Evolutionary conservation across 1,140 invertebrate genomes (phyloP).

Genomic region (Drosophila nannoptera): DNA sequence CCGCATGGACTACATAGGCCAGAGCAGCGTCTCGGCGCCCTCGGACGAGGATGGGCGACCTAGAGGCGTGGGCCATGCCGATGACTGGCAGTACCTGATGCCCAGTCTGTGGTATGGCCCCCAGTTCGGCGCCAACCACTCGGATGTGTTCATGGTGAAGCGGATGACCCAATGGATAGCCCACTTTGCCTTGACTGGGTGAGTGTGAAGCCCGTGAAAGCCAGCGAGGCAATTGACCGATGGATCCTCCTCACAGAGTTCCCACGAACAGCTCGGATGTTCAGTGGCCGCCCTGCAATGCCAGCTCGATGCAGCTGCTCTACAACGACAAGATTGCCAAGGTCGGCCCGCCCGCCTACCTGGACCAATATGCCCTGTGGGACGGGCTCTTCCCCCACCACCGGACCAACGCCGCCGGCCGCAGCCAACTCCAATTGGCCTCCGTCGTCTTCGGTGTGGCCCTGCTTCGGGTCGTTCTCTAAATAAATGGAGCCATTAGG

Average conservation of each 20-base stretch:
- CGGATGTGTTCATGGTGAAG: constrained; percentile 70
- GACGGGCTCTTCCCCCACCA: constrained; percentile 63
- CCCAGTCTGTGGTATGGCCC: constrained; percentile 80
- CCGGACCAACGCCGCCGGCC: constrained; percentile 15
- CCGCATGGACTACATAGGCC: constrained; percentile 77
- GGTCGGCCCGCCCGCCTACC: constrained; percentile 39
- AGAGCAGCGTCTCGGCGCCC: constrained; percentile 30
- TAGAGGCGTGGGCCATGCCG: constrained; percentile 81
- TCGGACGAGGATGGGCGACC: constrained; percentile 6
- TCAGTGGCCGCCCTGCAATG: constrained; percentile 48
- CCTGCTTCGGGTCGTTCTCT: constrained; percentile 52
- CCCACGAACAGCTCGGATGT: constrained; percentile 5
- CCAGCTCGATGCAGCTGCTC: constrained; percentile 22
- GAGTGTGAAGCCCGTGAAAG: neutral
- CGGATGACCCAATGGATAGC: constrained; percentile 51
- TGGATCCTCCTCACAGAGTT: constrained; percentile 8
- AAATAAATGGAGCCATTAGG: constrained; percentile 74
- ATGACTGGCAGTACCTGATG: constrained; percentile 84
- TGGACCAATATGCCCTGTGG: constrained; percentile 58
- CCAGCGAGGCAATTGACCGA: neutral
- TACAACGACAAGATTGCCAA: constrained; percentile 39
- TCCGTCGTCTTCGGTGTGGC: constrained; percentile 78
- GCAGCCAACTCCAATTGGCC: constrained; percentile 7
- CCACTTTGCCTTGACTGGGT: constrained; percentile 60
- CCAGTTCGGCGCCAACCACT: constrained; percentile 4